Percentiles rank a stretch among this genome's conserved stretches.
Conservation (phyloP, 2,113 vertebrate genomes). For the Morone chrysops region DNA sequence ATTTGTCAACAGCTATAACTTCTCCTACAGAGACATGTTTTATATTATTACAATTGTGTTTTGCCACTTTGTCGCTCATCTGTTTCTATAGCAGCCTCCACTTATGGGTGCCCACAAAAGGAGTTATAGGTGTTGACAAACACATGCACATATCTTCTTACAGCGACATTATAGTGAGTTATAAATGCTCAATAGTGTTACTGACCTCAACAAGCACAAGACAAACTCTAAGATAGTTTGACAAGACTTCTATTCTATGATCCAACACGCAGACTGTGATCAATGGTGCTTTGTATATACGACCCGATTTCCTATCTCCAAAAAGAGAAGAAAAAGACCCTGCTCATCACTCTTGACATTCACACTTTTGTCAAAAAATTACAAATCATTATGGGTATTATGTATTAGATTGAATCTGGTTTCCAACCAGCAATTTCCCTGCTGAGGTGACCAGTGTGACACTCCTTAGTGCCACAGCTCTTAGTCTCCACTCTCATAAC, state of each 20-base stretch:
- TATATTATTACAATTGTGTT: no score
- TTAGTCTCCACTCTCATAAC: slow-evolving; percentile 62
- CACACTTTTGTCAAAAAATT: slow-evolving; percentile 37
- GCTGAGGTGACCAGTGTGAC: slow-evolving; percentile 76
- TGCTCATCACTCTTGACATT: slow-evolving; percentile 10
- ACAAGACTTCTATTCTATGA: neutral
- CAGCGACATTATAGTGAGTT: neutral
- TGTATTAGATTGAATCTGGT: slow-evolving; percentile 49
- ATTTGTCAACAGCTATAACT: no score
- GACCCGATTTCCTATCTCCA: neutral
- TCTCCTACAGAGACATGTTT: no score
- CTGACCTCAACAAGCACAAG: neutral
- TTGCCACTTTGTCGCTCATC: neutral
- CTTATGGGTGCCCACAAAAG: neutral
- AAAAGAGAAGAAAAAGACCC: neutral
- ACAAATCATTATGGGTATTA: slow-evolving; percentile 37
- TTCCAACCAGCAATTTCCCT: slow-evolving; percentile 71
- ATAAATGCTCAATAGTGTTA: neutral
- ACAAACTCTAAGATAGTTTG: neutral
- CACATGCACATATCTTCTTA: neutral
- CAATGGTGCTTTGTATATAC: neutral
- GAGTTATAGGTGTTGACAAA: neutral
- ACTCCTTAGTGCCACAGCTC: slow-evolving; percentile 54
- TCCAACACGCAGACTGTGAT: neutral
- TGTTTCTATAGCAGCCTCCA: neutral